Base-by-base conservation (phyloP, 2,113 vertebrate genomes). In the Petrocephalus microphthalmus region DNA sequence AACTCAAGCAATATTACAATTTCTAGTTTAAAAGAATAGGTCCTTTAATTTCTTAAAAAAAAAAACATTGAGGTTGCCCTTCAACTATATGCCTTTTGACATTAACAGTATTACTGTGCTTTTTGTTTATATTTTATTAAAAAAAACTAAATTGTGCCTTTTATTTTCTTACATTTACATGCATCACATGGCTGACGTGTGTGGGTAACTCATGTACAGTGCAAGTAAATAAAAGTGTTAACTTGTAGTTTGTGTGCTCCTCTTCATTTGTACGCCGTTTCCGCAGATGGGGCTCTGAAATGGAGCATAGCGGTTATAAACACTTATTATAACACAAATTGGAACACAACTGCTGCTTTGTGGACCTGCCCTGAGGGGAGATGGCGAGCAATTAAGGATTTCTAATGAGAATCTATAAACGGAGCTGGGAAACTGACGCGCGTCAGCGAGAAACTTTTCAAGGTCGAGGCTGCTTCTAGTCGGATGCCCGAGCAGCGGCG, bases 71-170 rank as follows among this genome's bases (percentile, higher is more conserved):
- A 88, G 74, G 87, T 49, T 88, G 78, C 78, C 42, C 78, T 33
- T n/a, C 25, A 37, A 64, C 93, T 93, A 96, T 96, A 94, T 94
- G 95, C 96, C 96, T 96, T 97, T 95, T 96, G 96, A 95, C 95
- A 97, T 97, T 97, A 97, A 97, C 97, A 98, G 98, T 99, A 98
- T 99, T 99, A 97, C 37, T 57, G 87, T 96, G 95, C 92, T 94
- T 22, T 67, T 3, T 88, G 92, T 94, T 95, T 91, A 94, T 90
- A 51, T 92, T 92, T 92, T 93, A 93, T 93, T 90, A 93, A 92
- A 93, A 94, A 90, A 90, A 87, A 94, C 51, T 56, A 88, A 95
- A 96, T 96, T 95, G 96, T 97, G 97, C 97, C 97, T 96, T 98
- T 98, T 96, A 95, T 97, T 98, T 97, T 97, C 95, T 95, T 97